These are phyloP conservation scores for Furcula furcula DNA, from an alignment of 2,888 invertebrate genomes.

Conservation along the genomic window DNA sequence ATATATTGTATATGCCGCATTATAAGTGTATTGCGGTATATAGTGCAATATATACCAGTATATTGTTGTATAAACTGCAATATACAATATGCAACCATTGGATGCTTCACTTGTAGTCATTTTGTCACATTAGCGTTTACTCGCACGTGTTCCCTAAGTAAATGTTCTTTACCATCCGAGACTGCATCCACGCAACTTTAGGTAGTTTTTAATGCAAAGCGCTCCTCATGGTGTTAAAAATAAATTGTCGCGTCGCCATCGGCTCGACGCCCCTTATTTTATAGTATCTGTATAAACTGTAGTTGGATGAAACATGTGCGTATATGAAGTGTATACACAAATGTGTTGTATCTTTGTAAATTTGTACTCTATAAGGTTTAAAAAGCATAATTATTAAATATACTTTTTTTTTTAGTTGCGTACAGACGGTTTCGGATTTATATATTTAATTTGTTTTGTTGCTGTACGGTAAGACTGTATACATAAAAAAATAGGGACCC, in stretches of 20 bases:
- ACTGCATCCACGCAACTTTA: no score
- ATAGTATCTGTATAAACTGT: conserved; percentile 27
- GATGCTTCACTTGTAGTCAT: no score
- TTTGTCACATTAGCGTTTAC: no score
- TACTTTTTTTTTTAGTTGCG: conserved; percentile 19
- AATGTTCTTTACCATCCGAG: no score
- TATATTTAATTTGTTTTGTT: background rate
- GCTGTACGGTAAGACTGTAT: background rate
- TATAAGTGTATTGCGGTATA: no score
- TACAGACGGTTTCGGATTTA: conserved; percentile 9
- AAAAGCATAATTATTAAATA: conserved; percentile 34
- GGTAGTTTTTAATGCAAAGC: no score
- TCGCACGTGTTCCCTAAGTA: no score
- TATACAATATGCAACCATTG: no score
- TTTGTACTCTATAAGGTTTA: conserved; percentile 63
- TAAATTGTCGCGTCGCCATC: conserved; percentile 18
- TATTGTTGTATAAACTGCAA: no score
- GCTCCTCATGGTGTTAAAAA: conserved; percentile 6
- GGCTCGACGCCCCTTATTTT: conserved; percentile 15
- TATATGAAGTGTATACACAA: conserved; percentile 19
- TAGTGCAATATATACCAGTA: no score
- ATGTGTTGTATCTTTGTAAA: conserved; percentile 46
- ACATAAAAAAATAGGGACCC: background rate
- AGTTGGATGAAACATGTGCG: conserved; percentile 32
- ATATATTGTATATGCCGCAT: no score